Conservation (phyloP, 92 coral and sea anemone genomes). For the Heteractis magnifica region DNA sequence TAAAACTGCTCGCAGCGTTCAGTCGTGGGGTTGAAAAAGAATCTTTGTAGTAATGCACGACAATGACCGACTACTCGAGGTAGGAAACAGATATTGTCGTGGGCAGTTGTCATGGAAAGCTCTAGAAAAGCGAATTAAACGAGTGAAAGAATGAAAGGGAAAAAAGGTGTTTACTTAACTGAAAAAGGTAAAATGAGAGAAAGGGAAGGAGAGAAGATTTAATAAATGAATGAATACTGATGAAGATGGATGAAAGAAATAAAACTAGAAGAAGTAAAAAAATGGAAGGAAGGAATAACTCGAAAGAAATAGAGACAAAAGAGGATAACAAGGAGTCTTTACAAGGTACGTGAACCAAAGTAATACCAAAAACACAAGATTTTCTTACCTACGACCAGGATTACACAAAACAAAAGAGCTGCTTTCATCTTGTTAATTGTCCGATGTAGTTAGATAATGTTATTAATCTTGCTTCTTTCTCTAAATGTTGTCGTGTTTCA, state of each 20-base stretch:
- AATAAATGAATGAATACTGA: not conserved
- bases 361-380: not conserved
- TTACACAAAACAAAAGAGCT: too few species aligned
- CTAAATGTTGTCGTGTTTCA: not conserved
- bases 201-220: not conserved
- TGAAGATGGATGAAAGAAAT: not conserved
- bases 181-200: not conserved
- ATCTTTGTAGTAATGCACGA: slow-evolving; percentile 57
- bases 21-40: slow-evolving; percentile 42
- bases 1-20: slow-evolving; percentile 52
- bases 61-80: slow-evolving; percentile 52
- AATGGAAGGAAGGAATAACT: too few species aligned
- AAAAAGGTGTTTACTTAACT: too few species aligned
- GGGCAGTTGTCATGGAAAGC: not conserved
- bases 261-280: too few species aligned
- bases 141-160: not conserved
- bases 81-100: not conserved
- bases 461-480: not conserved
- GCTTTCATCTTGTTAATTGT: not conserved
- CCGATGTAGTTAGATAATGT: not conserved
- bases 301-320: not conserved
- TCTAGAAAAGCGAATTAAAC: not conserved
- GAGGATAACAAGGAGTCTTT: not conserved
- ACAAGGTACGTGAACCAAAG: too few species aligned
- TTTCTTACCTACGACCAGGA: not conserved